Evolutionary conservation across 2,797 vertebrate genomes (phyloP).

Genomic region (Sebastes trivittatus): DNA sequence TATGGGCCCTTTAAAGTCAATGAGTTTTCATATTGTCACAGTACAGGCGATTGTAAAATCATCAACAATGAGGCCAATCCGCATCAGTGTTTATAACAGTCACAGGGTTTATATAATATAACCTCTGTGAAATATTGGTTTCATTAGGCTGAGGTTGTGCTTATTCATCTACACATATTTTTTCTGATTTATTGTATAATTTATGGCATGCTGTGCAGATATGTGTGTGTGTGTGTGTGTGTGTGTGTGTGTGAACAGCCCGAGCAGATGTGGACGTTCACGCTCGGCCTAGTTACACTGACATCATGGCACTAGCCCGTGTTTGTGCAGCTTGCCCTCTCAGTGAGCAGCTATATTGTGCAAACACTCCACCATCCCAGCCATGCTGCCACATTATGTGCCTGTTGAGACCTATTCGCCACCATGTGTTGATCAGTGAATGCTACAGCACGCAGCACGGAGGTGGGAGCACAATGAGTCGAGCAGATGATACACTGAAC

Average conservation of each 20-base stretch:
- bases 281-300: slow-evolving; percentile 28
- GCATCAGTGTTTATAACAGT: no score
- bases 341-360: slow-evolving; percentile 18
- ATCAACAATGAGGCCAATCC: no score
- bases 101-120: no score
- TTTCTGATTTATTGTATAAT: not conserved
- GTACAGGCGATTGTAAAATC: no score
- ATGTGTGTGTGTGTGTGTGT: not conserved
- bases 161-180: not conserved
- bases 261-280: slow-evolving; percentile 46
- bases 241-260: not conserved
- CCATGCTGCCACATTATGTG: slow-evolving; percentile 23
- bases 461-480: not conserved
- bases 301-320: slow-evolving; percentile 53
- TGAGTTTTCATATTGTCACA: no score
- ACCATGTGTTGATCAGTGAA: slow-evolving; percentile 28
- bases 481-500: not conserved
- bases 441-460: not conserved
- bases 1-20: no score
- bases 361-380: slow-evolving; percentile 31
- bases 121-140: no score
- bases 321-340: slow-evolving; percentile 67
- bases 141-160: no score
- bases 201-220: not conserved
- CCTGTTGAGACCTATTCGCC: slow-evolving; percentile 26